A percentile compares a stretch with the other conserved stretches of the same genome.
Conservation (phyloP, 2,113 vertebrate genomes). For the Charina bottae region DNA sequence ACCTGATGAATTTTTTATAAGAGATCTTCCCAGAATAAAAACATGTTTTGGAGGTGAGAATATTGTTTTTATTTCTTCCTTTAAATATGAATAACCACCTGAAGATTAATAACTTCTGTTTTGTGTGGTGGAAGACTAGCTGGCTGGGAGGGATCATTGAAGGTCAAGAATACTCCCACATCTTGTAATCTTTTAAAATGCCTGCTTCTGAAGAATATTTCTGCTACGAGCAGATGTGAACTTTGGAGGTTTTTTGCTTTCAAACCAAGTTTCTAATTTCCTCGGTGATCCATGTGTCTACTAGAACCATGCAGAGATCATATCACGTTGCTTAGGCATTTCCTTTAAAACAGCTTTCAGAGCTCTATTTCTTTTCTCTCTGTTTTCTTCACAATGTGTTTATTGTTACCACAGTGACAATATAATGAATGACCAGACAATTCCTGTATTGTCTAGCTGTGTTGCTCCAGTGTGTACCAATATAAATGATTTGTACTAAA, state of each 20-base stretch:
- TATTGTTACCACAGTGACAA: slow-evolving; percentile 50
- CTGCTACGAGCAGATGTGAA: background rate
- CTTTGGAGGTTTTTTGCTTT: slow-evolving; percentile 5
- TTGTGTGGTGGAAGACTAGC: background rate
- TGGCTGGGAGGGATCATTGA: background rate
- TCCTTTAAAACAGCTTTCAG: slow-evolving; percentile 48
- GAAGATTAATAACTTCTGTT: background rate
- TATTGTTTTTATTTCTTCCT: background rate
- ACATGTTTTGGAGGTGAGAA: background rate
- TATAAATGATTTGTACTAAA: slow-evolving; percentile 17
- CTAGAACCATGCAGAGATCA: slow-evolving; percentile 51
- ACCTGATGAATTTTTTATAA: background rate
- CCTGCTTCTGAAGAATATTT: background rate
- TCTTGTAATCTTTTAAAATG: background rate
- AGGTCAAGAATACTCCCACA: background rate
- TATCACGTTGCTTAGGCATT: slow-evolving; percentile 35
- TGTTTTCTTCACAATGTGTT: slow-evolving; percentile 53
- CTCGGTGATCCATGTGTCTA: slow-evolving; percentile 48
- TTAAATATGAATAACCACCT: background rate
- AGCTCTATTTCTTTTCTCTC: slow-evolving; percentile 51
- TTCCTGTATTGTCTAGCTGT: slow-evolving; percentile 37
- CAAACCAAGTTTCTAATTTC: slow-evolving; percentile 52
- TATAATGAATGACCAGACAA: slow-evolving; percentile 43
- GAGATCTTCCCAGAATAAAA: background rate
- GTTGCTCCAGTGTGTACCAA: slow-evolving; percentile 9